These are phyloP conservation scores for Pardosa pseudoannulata DNA, from an alignment of 2,888 invertebrate species.

Conservation along the genomic window DNA sequence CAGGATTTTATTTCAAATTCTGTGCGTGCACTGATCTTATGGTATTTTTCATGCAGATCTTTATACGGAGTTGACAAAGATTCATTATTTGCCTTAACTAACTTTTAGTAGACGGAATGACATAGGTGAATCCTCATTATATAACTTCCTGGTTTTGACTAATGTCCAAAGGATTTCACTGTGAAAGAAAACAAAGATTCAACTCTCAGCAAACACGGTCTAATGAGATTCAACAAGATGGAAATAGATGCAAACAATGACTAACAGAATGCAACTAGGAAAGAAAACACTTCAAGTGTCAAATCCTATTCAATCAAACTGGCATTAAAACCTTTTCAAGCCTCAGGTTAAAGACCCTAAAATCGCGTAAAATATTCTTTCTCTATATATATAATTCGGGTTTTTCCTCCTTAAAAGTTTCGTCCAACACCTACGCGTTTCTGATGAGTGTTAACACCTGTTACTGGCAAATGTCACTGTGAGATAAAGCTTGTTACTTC, in stretches of 20 bases:
- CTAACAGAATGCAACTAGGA: neutral
- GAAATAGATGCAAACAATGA: neutral
- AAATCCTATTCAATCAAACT: neutral
- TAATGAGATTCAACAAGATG: neutral
- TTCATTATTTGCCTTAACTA: too few relatives aligned
- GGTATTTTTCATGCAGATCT: too few relatives aligned
- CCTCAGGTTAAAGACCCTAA: neutral
- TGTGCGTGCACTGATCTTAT: too few relatives aligned
- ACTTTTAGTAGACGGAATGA: too few relatives aligned
- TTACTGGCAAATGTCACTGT: slow-evolving; percentile 34
- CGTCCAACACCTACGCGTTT: slow-evolving; percentile 29
- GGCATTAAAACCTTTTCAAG: neutral
- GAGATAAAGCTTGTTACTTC: slow-evolving; percentile 32
- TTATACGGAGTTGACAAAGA: too few relatives aligned
- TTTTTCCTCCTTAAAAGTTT: slow-evolving; percentile 32
- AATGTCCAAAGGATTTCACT: neutral
- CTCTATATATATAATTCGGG: too few relatives aligned
- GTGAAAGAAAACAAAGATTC: neutral
- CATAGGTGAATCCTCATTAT: too few relatives aligned
- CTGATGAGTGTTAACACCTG: slow-evolving; percentile 66
- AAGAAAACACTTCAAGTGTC: neutral
- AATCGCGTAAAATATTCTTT: neutral
- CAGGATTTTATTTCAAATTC: too few relatives aligned
- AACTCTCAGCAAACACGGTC: neutral
- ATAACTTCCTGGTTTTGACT: neutral